These are phyloP conservation scores for Hypomecis atomaria DNA, from an alignment of 2,888 invertebrate genomes.

Conservation along the genomic window DNA sequence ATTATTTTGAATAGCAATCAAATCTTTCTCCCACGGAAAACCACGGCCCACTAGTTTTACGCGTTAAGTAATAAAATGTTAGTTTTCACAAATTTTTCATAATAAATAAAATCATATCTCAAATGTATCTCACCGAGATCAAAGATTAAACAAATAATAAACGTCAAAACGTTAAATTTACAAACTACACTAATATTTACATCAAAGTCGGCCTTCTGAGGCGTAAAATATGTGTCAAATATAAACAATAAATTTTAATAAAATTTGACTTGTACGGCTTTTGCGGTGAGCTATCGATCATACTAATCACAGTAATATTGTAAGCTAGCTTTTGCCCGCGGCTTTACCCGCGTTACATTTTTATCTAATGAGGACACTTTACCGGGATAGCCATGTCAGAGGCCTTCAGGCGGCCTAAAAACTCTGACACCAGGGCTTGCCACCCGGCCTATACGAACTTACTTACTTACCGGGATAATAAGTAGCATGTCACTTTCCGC, in stretches of 20 bases:
- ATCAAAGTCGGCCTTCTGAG: constrained; percentile 18
- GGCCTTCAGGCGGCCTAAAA: too few species aligned
- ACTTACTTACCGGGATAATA: too few species aligned
- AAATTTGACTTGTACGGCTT: constrained; percentile 42
- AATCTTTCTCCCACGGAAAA: neutral
- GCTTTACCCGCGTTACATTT: too few species aligned
- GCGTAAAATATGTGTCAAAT: constrained; percentile 37
- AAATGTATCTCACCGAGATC: constrained; percentile 3
- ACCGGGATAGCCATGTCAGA: too few species aligned
- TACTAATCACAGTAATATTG: neutral
- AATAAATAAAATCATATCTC: constrained; percentile 4
- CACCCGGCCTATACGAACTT: too few species aligned
- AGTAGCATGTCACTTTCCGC: too few species aligned
- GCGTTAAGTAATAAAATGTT: neutral
- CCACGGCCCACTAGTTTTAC: neutral
- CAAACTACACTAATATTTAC: constrained; percentile 9
- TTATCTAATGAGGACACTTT: too few species aligned
- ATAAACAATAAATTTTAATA: constrained; percentile 41
- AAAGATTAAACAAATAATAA: constrained; percentile 8
- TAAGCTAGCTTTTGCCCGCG: too few species aligned
- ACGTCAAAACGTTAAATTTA: constrained; percentile 10
- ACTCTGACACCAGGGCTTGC: too few species aligned
- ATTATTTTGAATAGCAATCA: too few species aligned
- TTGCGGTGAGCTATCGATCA: constrained; percentile 30
- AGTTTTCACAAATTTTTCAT: neutral